Base-by-base conservation (phyloP, 2,113 vertebrate genomes). In the Tilapia sparmanii region DNA sequence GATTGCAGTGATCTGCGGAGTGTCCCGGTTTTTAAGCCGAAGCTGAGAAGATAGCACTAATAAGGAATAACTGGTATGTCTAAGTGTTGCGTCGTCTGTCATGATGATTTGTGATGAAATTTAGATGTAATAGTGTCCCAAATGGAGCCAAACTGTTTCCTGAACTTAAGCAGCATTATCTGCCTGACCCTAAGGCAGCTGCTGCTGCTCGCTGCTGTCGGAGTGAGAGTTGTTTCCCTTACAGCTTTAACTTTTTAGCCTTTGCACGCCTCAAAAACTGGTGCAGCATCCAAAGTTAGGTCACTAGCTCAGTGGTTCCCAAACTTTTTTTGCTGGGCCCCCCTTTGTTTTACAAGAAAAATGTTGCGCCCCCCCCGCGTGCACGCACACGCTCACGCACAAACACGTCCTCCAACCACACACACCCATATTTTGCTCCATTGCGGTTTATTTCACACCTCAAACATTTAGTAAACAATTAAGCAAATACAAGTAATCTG, bases 61-160 rank as follows among this genome's bases (percentile, higher is more conserved):
- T 16, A 55, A 24, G n/a, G 9, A 11, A 73, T 59, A 86, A 38
- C 33, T 73, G 33, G 29, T 85, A 79, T 81, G 59, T 88, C 71
- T 10, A 33, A 86, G 55, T 76, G 42, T 87, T 89, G 82, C 80
- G 73, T 82, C 24, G 57, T 68, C 78, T 88, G 42, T 87, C 68
- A 61, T 61, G 82, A 80, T 85, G 38, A 50, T 85, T 93, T 57
- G 86, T 94, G 92, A 91, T 92, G 91, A 92, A 95, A 95, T 40
- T 68, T 55, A 59, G 84, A 85, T 87, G 93, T 91, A 94, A 94
- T 85, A 40, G 16, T 66, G 88, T 82, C 87, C 90, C 61, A 83
- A 79, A 89, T 80, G 68, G 54, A 89, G 80, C 42, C 47, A 82
- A 83, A 86, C 40, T 47, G 79, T 85, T 85, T 93, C 61, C 61